These are phyloP conservation scores for Chironex yamaguchii DNA, from an alignment of 30 jellyfish, hydroid and myxozoan species.

Conservation along the genomic window DNA sequence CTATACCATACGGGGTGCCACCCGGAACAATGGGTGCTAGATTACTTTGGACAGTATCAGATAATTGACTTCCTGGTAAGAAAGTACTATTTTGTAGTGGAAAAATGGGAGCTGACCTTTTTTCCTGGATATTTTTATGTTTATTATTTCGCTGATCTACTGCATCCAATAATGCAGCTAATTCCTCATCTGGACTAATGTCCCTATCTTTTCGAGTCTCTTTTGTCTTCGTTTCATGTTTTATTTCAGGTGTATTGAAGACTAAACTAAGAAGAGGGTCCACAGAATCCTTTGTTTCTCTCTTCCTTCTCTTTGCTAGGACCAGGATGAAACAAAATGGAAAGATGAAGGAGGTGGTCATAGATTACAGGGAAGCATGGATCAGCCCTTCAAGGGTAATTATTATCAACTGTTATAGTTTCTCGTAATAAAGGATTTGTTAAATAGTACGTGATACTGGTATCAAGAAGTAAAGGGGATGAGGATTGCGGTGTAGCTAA, in stretches of 20 bases:
- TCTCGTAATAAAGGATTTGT: no score
- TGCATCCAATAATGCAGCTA: constrained; percentile 67
- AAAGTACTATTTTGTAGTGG: not conserved
- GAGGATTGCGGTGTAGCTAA: no score
- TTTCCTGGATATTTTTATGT: not conserved
- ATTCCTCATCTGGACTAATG: constrained; percentile 72
- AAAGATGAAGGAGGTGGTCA: no score
- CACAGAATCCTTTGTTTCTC: constrained; percentile 61
- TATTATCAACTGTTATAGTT: no score
- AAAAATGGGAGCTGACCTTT: not conserved
- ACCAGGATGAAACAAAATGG: no score
- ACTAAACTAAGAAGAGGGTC: constrained; percentile 78
- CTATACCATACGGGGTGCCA: no score
- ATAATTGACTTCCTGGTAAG: not conserved
- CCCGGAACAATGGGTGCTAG: not conserved
- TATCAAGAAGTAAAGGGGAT: no score
- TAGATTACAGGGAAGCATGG: no score
- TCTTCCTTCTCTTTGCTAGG: constrained; percentile 30
- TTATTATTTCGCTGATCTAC: constrained; percentile 38
- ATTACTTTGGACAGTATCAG: not conserved
- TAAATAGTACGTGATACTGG: no score
- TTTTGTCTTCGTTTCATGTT: constrained; percentile 3
- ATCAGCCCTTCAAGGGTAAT: no score
- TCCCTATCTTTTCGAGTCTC: constrained; percentile 79
- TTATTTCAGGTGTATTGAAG: constrained; percentile 59